Evolutionary conservation across 2,888 invertebrate genomes (phyloP).

Genomic region (Sericinus montela): DNA sequence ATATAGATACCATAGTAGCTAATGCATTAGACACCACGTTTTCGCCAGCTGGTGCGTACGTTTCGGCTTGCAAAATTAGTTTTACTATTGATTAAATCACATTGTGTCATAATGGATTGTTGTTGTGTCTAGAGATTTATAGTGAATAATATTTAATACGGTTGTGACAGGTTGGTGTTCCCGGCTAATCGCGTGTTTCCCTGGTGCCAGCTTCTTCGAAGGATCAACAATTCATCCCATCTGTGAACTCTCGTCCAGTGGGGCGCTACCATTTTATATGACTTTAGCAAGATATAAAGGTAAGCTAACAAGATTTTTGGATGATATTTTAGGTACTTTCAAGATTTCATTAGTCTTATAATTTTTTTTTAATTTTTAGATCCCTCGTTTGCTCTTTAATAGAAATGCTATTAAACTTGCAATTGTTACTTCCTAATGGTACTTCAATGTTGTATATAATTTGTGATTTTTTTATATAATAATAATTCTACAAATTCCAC

Average conservation of each 20-base stretch:
- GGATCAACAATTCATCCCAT: constrained; percentile 74
- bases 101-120: constrained; percentile 23
- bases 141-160: constrained; percentile 37
- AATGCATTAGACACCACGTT: constrained; percentile 68
- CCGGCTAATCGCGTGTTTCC: constrained; percentile 63
- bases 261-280: constrained; percentile 97
- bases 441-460: too few relatives aligned
- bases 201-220: constrained; percentile 58
- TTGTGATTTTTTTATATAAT: too few relatives aligned
- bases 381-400: too few relatives aligned
- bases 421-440: too few relatives aligned
- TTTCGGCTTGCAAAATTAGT: constrained; percentile 56
- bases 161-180: constrained; percentile 64
- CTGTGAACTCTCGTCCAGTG: constrained; percentile 85
- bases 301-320: constrained; percentile 65
- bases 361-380: too few relatives aligned
- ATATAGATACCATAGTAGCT: constrained; percentile 47
- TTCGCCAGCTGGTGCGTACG: constrained; percentile 76
- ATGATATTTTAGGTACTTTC: too few relatives aligned
- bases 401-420: too few relatives aligned
- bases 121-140: constrained; percentile 34
- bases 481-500: too few relatives aligned
- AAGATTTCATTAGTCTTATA: too few relatives aligned
- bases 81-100: constrained; percentile 38
- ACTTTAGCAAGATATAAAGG: constrained; percentile 97